Evolutionary conservation across 2,797 vertebrate genomes (phyloP).

Genomic region (Typhlichthys eigenmanni): DNA sequence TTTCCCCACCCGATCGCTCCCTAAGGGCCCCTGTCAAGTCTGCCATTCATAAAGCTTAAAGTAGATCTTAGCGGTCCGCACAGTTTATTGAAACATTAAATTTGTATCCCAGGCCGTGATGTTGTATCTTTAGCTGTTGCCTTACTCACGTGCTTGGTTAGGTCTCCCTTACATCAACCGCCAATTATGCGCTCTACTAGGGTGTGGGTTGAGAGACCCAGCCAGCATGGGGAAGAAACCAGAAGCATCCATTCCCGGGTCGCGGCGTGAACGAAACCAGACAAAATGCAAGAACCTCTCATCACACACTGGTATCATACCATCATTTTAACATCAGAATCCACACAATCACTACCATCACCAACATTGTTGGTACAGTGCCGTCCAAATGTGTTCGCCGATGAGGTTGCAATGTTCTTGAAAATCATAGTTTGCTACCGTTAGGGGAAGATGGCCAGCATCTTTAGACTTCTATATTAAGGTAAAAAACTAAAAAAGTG

Average conservation of each 20-base stretch:
- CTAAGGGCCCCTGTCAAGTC: slow-evolving; percentile 72
- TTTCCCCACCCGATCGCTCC: slow-evolving; percentile 76
- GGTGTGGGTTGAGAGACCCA: slow-evolving; percentile 74
- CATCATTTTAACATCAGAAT: slow-evolving; percentile 10
- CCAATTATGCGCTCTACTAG: slow-evolving; percentile 80
- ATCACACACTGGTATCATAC: slow-evolving; percentile 63
- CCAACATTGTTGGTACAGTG: slow-evolving; percentile 45
- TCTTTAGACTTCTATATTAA: slow-evolving; percentile 18
- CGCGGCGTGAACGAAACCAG: slow-evolving; percentile 64
- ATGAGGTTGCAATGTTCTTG: slow-evolving; percentile 22
- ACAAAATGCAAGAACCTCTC: slow-evolving; percentile 65
- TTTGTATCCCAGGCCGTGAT: slow-evolving; percentile 77
- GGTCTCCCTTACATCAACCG: slow-evolving; percentile 75
- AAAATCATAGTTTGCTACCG: slow-evolving; percentile 31
- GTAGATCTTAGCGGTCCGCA: slow-evolving; percentile 82
- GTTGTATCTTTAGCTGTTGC: slow-evolving; percentile 81
- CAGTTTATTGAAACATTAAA: slow-evolving; percentile 85
- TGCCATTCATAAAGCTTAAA: slow-evolving; percentile 85
- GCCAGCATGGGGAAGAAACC: slow-evolving; percentile 67
- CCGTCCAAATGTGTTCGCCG: slow-evolving; percentile 26
- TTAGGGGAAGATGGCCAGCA: slow-evolving; percentile 33
- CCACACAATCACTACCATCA: slow-evolving; percentile 52
- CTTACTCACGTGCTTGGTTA: slow-evolving; percentile 71
- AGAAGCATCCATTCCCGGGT: slow-evolving; percentile 70
- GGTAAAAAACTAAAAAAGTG: slow-evolving; percentile 42